Percentiles rank a stretch among this genome's conserved stretches.
Evolutionary conservation across 1,140 invertebrate genomes (phyloP).

Genomic region (Hypsibius dujardini): DNA sequence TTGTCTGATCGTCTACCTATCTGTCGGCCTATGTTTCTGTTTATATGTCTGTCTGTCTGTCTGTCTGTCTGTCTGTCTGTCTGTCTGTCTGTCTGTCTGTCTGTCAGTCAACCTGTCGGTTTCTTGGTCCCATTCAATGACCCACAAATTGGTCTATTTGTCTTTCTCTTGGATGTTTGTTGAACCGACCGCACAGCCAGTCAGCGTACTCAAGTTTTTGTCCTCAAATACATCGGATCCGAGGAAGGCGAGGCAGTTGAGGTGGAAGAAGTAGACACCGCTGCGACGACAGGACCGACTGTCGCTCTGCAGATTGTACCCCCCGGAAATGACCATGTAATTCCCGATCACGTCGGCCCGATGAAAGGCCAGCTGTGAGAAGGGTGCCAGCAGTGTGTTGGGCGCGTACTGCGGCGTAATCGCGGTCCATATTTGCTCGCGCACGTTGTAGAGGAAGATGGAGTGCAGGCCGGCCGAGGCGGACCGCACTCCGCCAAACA

Average conservation of each 20-base stretch:
- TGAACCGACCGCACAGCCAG: background rate
- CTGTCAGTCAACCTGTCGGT: no score
- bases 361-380: constrained; percentile 1
- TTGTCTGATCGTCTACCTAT: no score
- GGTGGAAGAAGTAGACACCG: background rate
- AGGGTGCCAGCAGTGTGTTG: background rate
- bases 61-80: no score
- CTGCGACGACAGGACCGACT: background rate
- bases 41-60: no score
- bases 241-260: background rate
- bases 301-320: background rate
- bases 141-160: no score
- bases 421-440: constrained; percentile 9
- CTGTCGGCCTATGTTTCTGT: no score
- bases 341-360: background rate
- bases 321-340: constrained; percentile 1
- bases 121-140: no score
- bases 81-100: no score
- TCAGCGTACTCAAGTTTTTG: background rate
- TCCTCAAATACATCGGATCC: background rate
- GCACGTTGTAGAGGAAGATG: background rate
- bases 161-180: background rate
- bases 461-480: background rate
- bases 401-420: background rate
- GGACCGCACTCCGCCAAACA: constrained; percentile 3